Evolutionary conservation across 2,888 invertebrate genomes (phyloP), one percentile per base, ranked within the genome.

Genomic region (Ligdia adustata): DNA sequence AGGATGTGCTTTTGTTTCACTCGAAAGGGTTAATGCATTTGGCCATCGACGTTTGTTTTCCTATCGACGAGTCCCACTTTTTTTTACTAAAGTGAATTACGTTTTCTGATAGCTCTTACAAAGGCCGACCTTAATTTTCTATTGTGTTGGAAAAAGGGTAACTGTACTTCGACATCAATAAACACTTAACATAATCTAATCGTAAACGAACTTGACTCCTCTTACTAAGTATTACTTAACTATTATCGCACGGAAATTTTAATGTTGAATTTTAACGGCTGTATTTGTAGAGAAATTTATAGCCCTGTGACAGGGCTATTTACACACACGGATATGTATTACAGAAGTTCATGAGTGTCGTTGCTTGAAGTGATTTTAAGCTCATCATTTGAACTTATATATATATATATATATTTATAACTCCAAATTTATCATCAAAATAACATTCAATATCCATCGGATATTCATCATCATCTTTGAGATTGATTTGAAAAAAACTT

Each of bases 141-240:
- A 55, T 56, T 56, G 56, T 60, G 48, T 54, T 31, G 35, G 22
- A n/a, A 52, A 52, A 51, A 52, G 33, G 39, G 13, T 33, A 32
- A 49, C 42, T 20, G 42, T 50, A 45, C 48, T 26, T 26, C 18
- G 34, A 54, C 57, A 50, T 42, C 45, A 39, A 45, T 50, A 50
- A 37, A 46, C 57, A 53, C 54, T 55, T 41, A 37, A 40, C 32
- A 18, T 33, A 50, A 52, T 55, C 57, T 58, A 47, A 53, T 51
- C 55, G 43, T 18, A 47, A 28, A 34, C 49, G 45, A 48, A 42
- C 22, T 48, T 52, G 50, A 52, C 52, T 45, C 34, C 46, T 49
- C 37, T 9, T 24, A 9, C 31, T 27, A 29, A 46, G 46, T 37
- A 35, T 42, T 41, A 37, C 40, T 41, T 42, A 32, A 37, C 35